A percentile compares a stretch with the other conserved stretches of the same genome.
Conservation (phyloP, 2,888 invertebrate species). For the Drosophila longiperda region DNA sequence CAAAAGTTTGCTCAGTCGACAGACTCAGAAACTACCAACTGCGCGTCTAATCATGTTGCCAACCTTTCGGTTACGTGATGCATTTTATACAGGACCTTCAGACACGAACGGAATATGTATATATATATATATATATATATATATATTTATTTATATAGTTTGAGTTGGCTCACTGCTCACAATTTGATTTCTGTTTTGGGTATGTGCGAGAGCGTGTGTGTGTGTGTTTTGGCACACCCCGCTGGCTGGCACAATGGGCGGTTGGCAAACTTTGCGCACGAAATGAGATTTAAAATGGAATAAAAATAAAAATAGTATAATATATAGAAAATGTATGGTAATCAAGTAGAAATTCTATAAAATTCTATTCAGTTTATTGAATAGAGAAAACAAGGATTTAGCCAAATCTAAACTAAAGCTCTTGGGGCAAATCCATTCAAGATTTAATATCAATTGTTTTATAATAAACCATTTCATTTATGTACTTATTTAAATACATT, state of each 20-base stretch:
- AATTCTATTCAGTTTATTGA: background rate
- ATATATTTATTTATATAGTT: slow-evolving; percentile 30
- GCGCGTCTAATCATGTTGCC: slow-evolving; percentile 73
- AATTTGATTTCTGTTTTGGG: slow-evolving; percentile 75
- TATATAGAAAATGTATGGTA: background rate
- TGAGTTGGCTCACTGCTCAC: slow-evolving; percentile 59
- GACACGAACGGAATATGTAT: slow-evolving; percentile 1
- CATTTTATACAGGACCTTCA: slow-evolving; percentile 62
- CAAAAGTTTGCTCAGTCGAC: slow-evolving; percentile 49
- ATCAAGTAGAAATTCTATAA: background rate
- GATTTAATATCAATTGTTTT: background rate
- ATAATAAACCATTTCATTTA: background rate
- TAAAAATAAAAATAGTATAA: background rate
- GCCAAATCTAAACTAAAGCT: background rate
- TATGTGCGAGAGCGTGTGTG: slow-evolving; percentile 33
- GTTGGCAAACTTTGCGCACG: slow-evolving; percentile 24
- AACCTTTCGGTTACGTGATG: slow-evolving; percentile 67
- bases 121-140: background rate
- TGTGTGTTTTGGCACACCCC: slow-evolving; percentile 43
- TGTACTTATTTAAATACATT: no score
- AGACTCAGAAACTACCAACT: slow-evolving; percentile 23
- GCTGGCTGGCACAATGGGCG: slow-evolving; percentile 41
- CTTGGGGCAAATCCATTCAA: rapidly evolving
- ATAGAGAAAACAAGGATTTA: background rate
- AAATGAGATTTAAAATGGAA: slow-evolving; percentile 16